Conservation (phyloP, 2,888 invertebrate genomes). For the Nemapogon koenigi region DNA sequence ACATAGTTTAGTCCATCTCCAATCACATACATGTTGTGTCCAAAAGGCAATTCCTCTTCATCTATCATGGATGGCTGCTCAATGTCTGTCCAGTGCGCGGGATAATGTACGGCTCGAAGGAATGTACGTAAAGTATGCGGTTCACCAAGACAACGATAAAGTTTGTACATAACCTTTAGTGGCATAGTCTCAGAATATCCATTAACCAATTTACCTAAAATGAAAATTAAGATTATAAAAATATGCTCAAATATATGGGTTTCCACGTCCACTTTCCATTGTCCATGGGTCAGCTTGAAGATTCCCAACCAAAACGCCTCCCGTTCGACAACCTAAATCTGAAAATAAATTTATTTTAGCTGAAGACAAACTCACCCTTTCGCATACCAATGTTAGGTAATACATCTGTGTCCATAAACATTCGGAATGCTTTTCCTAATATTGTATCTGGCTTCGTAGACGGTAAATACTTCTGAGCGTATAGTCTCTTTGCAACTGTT, state of each 20-base stretch:
- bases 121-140: constrained; percentile 48
- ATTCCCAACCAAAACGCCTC: background rate
- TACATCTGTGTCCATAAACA: constrained; percentile 55
- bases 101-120: constrained; percentile 32
- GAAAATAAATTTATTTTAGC: too few species aligned
- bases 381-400: constrained; percentile 40
- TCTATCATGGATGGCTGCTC: constrained; percentile 25
- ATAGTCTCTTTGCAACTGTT: constrained; percentile 51
- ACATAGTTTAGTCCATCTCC: constrained; percentile 39
- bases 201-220: constrained; percentile 21
- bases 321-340: background rate
- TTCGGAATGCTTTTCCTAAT: constrained; percentile 54
- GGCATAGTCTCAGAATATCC: constrained; percentile 43
- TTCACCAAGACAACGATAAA: constrained; percentile 50
- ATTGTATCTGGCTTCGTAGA: constrained; percentile 47
- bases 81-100: constrained; percentile 25
- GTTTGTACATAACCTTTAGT: constrained; percentile 39
- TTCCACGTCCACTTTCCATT: too few species aligned
- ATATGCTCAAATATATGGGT: too few species aligned
- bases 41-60: constrained; percentile 25
- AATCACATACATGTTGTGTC: constrained; percentile 37
- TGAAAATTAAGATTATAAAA: background rate
- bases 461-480: constrained; percentile 36
- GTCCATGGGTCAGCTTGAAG: background rate
- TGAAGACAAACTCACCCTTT: constrained; percentile 32